Percentiles rank a stretch among this genome's conserved stretches.
Evolutionary conservation across 2,113 vertebrate species (phyloP).

Genomic region (Engystomops pustulosus): DNA sequence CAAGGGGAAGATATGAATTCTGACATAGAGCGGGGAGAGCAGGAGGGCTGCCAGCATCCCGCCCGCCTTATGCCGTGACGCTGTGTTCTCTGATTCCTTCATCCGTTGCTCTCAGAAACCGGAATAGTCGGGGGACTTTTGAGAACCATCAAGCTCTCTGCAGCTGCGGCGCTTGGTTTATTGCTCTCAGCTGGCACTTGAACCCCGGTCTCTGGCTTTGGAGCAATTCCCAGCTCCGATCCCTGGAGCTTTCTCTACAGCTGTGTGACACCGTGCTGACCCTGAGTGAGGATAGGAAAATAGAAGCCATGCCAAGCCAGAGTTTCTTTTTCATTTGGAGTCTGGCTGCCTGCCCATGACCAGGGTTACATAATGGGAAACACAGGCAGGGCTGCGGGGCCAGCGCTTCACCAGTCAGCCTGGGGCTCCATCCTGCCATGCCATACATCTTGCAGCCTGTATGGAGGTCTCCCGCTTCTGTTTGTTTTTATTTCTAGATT

Average conservation of each 20-base stretch:
- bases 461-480: slow-evolving; percentile 58
- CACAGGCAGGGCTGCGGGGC: slow-evolving; percentile 98
- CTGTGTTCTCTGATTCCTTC: slow-evolving; percentile 67
- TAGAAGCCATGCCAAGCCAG: slow-evolving; percentile 99
- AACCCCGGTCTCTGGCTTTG: slow-evolving; percentile 99
- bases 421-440: slow-evolving; percentile 85
- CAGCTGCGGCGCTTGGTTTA: slow-evolving; percentile 99
- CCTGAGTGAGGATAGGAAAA: slow-evolving; percentile 99
- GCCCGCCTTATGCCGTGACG: slow-evolving; percentile 50
- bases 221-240: slow-evolving; percentile 99
- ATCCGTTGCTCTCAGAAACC: slow-evolving; percentile 69
- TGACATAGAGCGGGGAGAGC: slow-evolving; percentile 30
- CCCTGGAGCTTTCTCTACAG: slow-evolving; percentile 99
- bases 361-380: slow-evolving; percentile 99
- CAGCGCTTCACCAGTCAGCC: slow-evolving; percentile 86
- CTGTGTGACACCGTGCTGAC: slow-evolving; percentile 99
- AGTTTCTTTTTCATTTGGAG: slow-evolving; percentile 99
- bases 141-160: slow-evolving; percentile 85
- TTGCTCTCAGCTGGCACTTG: slow-evolving; percentile 99
- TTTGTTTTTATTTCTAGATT: slow-evolving; percentile 49
- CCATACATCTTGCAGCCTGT: slow-evolving; percentile 97
- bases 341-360: slow-evolving; percentile 99
- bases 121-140: slow-evolving; percentile 75
- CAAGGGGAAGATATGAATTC: slow-evolving; percentile 35
- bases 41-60: slow-evolving; percentile 57